Conservation (phyloP, 2,797 vertebrate genomes). For the Diglossa cyanea region DNA sequence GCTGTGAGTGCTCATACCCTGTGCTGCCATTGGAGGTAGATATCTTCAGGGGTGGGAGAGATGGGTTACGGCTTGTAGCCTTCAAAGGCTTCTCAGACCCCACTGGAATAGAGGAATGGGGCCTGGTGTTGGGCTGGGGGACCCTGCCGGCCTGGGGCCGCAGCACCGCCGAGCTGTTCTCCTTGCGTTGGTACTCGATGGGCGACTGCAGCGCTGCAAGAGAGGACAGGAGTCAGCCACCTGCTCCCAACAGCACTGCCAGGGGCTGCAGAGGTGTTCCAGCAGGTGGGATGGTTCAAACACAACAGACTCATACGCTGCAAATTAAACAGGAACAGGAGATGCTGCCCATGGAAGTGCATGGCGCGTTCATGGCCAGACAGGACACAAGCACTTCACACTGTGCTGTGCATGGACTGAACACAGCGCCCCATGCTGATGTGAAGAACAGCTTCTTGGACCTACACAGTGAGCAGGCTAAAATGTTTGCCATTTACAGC, state of each 20-base stretch:
- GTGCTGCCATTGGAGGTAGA: slow-evolving; percentile 92
- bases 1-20: slow-evolving; percentile 82
- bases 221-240: slow-evolving; percentile 17
- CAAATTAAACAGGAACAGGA: background rate
- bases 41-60: slow-evolving; percentile 84
- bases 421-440: background rate
- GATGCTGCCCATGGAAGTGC: background rate
- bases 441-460: background rate
- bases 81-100: slow-evolving; percentile 85
- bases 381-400: background rate
- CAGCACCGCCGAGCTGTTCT: slow-evolving; percentile 82
- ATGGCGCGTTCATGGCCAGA: accelerated
- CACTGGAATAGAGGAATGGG: slow-evolving; percentile 78
- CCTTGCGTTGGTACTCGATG: slow-evolving; percentile 94
- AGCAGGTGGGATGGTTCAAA: background rate
- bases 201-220: slow-evolving; percentile 91
- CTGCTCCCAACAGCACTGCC: background rate
- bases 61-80: slow-evolving; percentile 76
- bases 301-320: accelerated
- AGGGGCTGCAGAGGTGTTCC: background rate
- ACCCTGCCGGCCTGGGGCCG: slow-evolving; percentile 82
- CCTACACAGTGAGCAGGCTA: background rate
- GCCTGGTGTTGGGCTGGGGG: slow-evolving; percentile 80
- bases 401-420: background rate
- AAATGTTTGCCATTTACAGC: background rate